Evolutionary conservation across 1,140 invertebrate species (phyloP).

Genomic region (Acromyrmex charruanus): DNA sequence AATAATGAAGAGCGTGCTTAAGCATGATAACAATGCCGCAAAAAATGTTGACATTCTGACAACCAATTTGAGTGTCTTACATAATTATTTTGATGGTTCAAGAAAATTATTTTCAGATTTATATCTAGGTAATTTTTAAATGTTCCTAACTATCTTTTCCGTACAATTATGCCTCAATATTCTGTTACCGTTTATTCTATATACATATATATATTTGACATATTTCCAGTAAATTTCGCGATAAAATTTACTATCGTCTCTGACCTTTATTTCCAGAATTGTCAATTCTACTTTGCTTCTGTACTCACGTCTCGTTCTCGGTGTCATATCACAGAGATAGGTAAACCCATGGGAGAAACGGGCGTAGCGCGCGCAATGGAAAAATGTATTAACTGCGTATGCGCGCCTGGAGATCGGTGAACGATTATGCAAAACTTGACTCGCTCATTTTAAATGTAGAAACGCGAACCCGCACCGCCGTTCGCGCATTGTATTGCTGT

Average conservation of each 20-base stretch:
- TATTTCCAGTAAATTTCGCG: background rate
- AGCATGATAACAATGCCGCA: no score
- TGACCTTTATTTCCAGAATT: constrained; percentile 7
- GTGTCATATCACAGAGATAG: constrained; percentile 54
- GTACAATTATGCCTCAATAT: background rate
- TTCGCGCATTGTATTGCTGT: constrained; percentile 49
- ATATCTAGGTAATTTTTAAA: no score
- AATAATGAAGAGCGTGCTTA: no score
- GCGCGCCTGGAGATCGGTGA: constrained; percentile 67
- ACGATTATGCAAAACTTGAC: constrained; percentile 73
- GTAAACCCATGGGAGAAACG: constrained; percentile 39
- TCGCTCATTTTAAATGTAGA: constrained; percentile 75
- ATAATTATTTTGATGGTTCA: no score
- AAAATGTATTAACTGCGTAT: constrained; percentile 68
- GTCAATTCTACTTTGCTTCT: constrained; percentile 37
- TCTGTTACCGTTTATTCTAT: background rate
- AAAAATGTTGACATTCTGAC: no score
- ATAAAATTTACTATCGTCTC: constrained; percentile 4
- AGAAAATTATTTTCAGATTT: no score
- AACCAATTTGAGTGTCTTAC: no score
- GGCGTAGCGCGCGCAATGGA: constrained; percentile 29
- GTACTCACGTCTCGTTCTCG: constrained; percentile 44
- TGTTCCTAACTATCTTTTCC: no score
- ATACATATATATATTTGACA: background rate
- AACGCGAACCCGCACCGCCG: constrained; percentile 63